These are phyloP conservation scores for Crioceris asparagi DNA, from an alignment of 2,888 invertebrate species.

Conservation along the genomic window DNA sequence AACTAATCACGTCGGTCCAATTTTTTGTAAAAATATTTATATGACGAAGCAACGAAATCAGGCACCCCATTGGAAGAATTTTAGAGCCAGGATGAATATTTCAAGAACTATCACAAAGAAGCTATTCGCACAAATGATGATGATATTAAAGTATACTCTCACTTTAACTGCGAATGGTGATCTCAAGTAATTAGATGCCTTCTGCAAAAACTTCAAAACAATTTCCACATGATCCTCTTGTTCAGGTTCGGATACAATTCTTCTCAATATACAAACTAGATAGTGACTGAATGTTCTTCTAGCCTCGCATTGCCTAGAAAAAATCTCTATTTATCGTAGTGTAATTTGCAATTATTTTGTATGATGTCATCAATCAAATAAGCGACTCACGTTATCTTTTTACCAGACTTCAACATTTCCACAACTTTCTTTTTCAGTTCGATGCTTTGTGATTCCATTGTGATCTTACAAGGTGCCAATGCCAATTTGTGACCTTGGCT, in stretches of 20 bases:
- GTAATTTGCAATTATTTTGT: neutral
- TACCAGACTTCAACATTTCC: constrained; percentile 51
- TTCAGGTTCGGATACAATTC: constrained; percentile 47
- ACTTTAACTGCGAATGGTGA: constrained; percentile 57
- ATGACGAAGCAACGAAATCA: too few species aligned
- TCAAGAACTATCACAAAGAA: neutral
- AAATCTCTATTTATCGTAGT: neutral
- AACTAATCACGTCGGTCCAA: too few species aligned
- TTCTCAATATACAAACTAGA: constrained; percentile 60
- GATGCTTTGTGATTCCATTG: constrained; percentile 30
- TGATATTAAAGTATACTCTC: too few species aligned
- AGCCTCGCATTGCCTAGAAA: constrained; percentile 54
- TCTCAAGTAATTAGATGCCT: constrained; percentile 58
- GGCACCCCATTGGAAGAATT: too few species aligned
- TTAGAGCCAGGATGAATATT: too few species aligned
- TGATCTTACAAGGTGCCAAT: constrained; percentile 33
- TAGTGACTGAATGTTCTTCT: constrained; percentile 70
- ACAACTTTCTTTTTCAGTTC: constrained; percentile 34
- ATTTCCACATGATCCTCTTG: constrained; percentile 52
- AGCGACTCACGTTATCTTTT: constrained; percentile 50
- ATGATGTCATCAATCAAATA: too few species aligned
- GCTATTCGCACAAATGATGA: too few species aligned
- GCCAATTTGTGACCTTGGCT: constrained; percentile 33
- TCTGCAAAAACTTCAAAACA: constrained; percentile 64
- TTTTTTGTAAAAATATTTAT: too few species aligned